Evolutionary conservation across 1,140 invertebrate genomes (phyloP), one percentile per base, ranked within the genome.

Genomic region (Cotesia chilonis): DNA sequence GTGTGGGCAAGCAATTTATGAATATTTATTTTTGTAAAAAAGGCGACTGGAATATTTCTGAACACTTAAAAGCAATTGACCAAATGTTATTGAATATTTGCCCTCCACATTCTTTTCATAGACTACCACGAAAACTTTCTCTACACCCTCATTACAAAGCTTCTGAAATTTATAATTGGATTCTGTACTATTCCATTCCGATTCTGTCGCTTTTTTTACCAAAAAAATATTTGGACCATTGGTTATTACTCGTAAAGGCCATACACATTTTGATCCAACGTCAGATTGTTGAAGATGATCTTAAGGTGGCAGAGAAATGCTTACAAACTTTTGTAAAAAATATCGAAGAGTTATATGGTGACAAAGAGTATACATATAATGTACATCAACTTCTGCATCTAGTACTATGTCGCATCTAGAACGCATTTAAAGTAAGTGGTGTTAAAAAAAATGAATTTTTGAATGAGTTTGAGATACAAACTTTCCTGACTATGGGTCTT

Each of bases 171-270:
- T 68, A 63, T 14, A 78, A 76, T 68, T 78, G 36, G 35, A 52
- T 78, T 3, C 36, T 78, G n/a, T 76, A 57, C 51, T 78, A 75
- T 63, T 74, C 71, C 4, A 12, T 75, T 10, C 73, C 75, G 10
- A 52, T 68, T n/a, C 6, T 76, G 2, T 1, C 4, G 35, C 14
- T 52, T 28, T 75, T 70, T 70, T 75, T 76, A 68, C 38, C 63
- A 9, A 20, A 76, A 47, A 70, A 65, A 64, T 76, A 76, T 64
- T 72, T 74, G 17, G 55, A 78, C 51, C 77, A 78, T 52, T 76
- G 72, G 69, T 10, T 75, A 3, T 52, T 76, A 9, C 68, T 78
- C 28, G 73, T 76, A 28, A 72, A 66, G 4, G 64, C 60, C 0
- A 54, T 73, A 4, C 72, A 66, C 28, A 61, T 57, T 36, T 63